These are phyloP conservation scores for Lepilemur ruficaudatus DNA, from an alignment of 2,797 vertebrate genomes.

Conservation along the genomic window DNA sequence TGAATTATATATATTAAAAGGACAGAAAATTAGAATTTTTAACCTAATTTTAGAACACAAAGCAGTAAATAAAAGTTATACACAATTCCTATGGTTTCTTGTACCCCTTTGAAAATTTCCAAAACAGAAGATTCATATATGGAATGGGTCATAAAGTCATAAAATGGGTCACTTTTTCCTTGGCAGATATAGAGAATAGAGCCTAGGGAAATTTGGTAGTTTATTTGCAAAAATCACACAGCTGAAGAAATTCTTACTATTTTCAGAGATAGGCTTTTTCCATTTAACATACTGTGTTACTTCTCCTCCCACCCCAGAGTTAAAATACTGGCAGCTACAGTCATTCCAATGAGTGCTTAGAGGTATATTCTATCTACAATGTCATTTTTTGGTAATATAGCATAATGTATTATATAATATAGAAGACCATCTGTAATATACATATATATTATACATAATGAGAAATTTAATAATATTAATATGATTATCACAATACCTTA, in stretches of 20 bases:
- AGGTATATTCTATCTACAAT: background rate
- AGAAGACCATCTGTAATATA: background rate
- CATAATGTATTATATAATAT: background rate
- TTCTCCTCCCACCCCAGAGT: background rate
- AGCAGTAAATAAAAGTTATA: background rate
- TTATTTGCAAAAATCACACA: background rate
- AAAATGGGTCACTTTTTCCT: background rate
- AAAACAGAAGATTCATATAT: background rate
- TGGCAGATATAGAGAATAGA: background rate
- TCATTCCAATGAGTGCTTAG: background rate
- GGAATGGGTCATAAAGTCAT: background rate
- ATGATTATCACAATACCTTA: background rate
- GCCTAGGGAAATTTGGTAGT: background rate
- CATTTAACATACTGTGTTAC: background rate
- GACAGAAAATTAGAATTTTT: background rate
- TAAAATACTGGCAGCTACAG: background rate
- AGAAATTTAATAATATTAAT: background rate
- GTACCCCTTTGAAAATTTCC: background rate
- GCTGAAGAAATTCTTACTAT: background rate
- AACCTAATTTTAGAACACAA: background rate
- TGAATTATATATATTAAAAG: background rate
- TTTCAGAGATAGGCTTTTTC: background rate
- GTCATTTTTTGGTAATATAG: background rate
- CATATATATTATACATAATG: background rate
- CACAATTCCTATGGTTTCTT: background rate